These are phyloP conservation scores for Pelochelys cantorii DNA, from an alignment of 2,797 vertebrate genomes.

Conservation along the genomic window DNA sequence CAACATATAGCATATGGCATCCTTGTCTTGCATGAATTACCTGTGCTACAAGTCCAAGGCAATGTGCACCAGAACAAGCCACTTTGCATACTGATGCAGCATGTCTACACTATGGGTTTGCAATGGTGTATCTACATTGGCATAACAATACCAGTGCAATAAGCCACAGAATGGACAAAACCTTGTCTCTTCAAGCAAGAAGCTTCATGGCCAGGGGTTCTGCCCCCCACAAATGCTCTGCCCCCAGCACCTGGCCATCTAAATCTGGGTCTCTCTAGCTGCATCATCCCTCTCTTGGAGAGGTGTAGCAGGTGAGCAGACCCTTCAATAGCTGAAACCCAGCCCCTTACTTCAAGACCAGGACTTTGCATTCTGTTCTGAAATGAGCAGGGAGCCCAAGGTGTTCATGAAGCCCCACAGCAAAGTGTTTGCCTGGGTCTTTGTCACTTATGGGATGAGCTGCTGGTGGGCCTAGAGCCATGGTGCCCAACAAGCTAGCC, in stretches of 20 bases:
- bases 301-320: not conserved
- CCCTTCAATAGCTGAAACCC: not conserved
- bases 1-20: not conserved
- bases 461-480: not conserved
- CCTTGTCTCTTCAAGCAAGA: not conserved
- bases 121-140: not conserved
- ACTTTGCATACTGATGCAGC: accelerated
- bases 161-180: not conserved
- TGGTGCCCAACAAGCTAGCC: too few species aligned
- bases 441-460: not conserved
- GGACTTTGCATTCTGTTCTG: conserved; percentile 16
- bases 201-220: not conserved
- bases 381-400: conserved; percentile 10
- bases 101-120: not conserved
- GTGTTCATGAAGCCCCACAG: not conserved
- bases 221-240: not conserved
- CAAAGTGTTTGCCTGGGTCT: not conserved
- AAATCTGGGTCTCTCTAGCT: not conserved
- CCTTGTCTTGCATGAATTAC: not conserved
- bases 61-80: not conserved
- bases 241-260: not conserved
- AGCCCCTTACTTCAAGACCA: accelerated
- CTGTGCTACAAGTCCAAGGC: accelerated
- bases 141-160: not conserved
- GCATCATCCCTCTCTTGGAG: not conserved